Conservation (phyloP, 2,888 invertebrate genomes). For the Diarsia brunnea region DNA sequence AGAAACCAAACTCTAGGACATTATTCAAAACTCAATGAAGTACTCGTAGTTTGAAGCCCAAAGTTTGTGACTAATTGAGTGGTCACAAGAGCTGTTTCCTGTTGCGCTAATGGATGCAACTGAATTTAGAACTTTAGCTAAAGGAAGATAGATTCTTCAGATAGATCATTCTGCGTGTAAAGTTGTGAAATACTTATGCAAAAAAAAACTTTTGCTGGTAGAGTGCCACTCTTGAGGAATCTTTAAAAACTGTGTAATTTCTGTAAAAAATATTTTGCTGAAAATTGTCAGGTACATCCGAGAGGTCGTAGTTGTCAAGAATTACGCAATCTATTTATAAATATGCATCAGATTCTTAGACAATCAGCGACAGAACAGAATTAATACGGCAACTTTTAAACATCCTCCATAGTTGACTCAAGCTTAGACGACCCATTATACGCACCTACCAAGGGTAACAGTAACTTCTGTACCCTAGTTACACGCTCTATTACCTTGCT, state of each 20-base stretch:
- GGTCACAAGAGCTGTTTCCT: conserved; percentile 46
- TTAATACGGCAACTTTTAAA: too few relatives aligned
- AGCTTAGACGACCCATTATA: too few relatives aligned
- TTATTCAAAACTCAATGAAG: conserved; percentile 29
- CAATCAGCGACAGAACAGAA: too few relatives aligned
- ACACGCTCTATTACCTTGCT: too few relatives aligned
- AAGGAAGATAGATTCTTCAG: conserved; percentile 3
- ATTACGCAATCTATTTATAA: background rate
- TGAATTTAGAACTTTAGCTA: conserved; percentile 1
- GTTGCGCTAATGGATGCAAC: conserved; percentile 37
- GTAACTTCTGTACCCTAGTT: too few relatives aligned
- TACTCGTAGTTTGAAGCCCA: conserved; percentile 20
- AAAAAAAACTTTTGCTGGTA: background rate
- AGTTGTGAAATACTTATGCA: too few relatives aligned
- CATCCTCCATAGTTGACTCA: too few relatives aligned
- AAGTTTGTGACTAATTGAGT: conserved; percentile 33
- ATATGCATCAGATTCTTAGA: background rate
- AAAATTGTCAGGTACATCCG: too few relatives aligned
- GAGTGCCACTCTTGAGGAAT: background rate
- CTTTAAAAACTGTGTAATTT: background rate
- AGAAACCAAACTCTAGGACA: background rate
- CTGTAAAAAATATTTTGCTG: too few relatives aligned
- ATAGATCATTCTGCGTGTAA: background rate
- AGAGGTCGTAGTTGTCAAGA: background rate
- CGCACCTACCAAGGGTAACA: too few relatives aligned